These are phyloP conservation scores for Sarcophaga rosellei DNA, from an alignment of 2,888 invertebrate species.

Conservation along the genomic window DNA sequence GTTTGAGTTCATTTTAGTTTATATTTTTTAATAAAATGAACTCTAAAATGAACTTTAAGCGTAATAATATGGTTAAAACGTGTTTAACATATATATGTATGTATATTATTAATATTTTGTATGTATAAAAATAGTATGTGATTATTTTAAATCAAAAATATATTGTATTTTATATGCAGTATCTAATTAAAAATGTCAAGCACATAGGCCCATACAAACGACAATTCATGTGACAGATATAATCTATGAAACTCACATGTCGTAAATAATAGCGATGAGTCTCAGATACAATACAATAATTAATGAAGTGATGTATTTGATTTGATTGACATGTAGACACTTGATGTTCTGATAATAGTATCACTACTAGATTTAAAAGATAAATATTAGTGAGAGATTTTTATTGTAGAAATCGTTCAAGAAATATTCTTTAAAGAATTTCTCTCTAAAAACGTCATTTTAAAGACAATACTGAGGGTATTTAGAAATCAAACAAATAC, in stretches of 20 bases:
- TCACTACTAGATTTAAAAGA: too few species aligned
- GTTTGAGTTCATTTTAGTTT: neutral
- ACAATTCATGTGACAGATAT: constrained; percentile 29
- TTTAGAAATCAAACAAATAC: too few species aligned
- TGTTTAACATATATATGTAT: constrained; percentile 33
- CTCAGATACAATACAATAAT: too few species aligned
- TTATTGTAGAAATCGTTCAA: too few species aligned
- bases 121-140: neutral
- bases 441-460: too few species aligned
- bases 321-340: neutral
- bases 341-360: too few species aligned
- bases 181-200: constrained; percentile 23
- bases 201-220: constrained; percentile 33
- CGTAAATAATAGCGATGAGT: too few species aligned
- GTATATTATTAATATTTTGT: neutral
- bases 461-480: too few species aligned
- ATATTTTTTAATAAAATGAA: constrained; percentile 15
- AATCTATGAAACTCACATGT: neutral
- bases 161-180: neutral
- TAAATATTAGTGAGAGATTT: too few species aligned
- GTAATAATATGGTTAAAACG: constrained; percentile 39
- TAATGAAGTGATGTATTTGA: too few species aligned
- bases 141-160: neutral
- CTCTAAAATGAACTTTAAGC: constrained; percentile 50
- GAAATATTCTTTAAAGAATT: too few species aligned